These are phyloP conservation scores for Passer domesticus DNA, from an alignment of 2,113 vertebrate genomes.

Conservation along the genomic window DNA sequence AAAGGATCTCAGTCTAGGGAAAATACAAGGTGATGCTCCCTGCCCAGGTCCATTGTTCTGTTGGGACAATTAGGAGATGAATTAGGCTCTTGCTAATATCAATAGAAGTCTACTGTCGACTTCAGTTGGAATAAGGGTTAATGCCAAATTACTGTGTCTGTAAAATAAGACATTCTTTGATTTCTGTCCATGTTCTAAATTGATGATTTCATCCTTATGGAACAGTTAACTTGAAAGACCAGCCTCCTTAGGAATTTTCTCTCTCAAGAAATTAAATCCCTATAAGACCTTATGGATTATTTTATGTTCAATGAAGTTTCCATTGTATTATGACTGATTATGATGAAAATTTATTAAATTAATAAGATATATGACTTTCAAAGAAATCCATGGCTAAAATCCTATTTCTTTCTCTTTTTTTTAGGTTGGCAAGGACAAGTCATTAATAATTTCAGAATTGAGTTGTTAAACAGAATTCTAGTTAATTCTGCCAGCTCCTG, in stretches of 20 bases:
- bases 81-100: not conserved
- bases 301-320: conserved; percentile 32
- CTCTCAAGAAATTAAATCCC: not conserved
- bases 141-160: not conserved
- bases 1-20: not conserved
- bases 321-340: conserved; percentile 32
- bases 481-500: conserved; percentile 52
- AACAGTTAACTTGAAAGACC: not conserved
- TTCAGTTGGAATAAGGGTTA: not conserved
- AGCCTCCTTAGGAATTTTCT: not conserved
- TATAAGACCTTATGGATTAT: not conserved
- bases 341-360: conserved; percentile 5
- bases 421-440: not conserved
- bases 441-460: conserved; percentile 60
- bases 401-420: not conserved
- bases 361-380: conserved; percentile 1
- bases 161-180: conserved; percentile 1
- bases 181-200: not conserved
- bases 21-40: not conserved
- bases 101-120: not conserved
- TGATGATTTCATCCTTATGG: conserved; percentile 6
- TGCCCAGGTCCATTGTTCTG: not conserved
- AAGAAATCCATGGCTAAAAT: not conserved
- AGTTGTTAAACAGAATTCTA: conserved; percentile 57
- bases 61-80: not conserved